These are phyloP conservation scores for Drosophila punjabiensis DNA, from an alignment of 1,140 invertebrate genomes.

Conservation along the genomic window DNA sequence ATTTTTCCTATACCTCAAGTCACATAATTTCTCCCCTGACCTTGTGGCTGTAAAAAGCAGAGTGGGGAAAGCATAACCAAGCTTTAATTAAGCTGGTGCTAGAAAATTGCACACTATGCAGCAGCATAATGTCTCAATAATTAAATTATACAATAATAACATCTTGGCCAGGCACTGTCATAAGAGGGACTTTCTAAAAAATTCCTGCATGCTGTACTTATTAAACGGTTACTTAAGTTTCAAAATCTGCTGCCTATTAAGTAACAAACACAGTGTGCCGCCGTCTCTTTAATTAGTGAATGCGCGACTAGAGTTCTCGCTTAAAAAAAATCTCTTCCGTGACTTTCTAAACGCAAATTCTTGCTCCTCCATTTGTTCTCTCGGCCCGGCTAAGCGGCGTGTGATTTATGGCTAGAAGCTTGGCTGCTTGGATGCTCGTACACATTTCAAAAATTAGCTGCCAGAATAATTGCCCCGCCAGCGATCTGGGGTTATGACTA, in stretches of 20 bases:
- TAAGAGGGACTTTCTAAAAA: slow-evolving; percentile 11
- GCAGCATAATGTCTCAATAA: slow-evolving; percentile 11
- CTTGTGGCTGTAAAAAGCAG: not conserved
- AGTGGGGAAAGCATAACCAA: slow-evolving; percentile 14
- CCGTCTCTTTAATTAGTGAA: slow-evolving; percentile 37
- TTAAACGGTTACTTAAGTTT: slow-evolving; percentile 34
- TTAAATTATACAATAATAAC: slow-evolving; percentile 12
- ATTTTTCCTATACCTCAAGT: no score
- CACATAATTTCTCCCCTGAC: not conserved
- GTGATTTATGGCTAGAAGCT: slow-evolving; percentile 56
- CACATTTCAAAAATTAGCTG: slow-evolving; percentile 64
- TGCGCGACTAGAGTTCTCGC: slow-evolving; percentile 30
- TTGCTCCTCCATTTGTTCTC: slow-evolving; percentile 32
- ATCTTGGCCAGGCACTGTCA: not conserved
- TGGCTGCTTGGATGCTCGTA: slow-evolving; percentile 50
- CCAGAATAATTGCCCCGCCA: slow-evolving; percentile 44
- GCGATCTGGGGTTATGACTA: slow-evolving; percentile 41
- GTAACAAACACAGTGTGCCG: slow-evolving; percentile 42
- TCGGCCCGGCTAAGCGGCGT: slow-evolving; percentile 30
- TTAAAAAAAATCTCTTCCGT: slow-evolving; percentile 27
- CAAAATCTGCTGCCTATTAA: slow-evolving; percentile 25
- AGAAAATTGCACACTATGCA: not conserved
- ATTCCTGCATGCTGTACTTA: not conserved
- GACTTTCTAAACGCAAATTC: slow-evolving; percentile 66
- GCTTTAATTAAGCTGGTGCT: slow-evolving; percentile 10